Conservation (phyloP, 1,140 invertebrate genomes). For the Neotoxoptera formosana region DNA sequence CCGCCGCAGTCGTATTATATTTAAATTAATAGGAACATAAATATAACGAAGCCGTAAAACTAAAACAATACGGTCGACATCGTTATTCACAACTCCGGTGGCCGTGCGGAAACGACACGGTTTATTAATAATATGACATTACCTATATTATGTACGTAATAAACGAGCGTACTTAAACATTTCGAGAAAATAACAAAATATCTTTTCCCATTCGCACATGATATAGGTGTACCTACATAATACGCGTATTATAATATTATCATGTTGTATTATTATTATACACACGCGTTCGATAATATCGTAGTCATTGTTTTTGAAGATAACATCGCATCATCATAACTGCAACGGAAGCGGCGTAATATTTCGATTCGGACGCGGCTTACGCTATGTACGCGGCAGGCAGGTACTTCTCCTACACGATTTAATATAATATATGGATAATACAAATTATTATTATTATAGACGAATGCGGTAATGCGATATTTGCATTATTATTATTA, state of each 20-base stretch:
- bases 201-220: not conserved
- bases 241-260: not conserved
- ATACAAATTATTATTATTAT: not conserved
- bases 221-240: too few species aligned
- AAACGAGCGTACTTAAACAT: not conserved
- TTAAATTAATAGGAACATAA: not conserved
- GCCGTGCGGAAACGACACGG: not conserved
- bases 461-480: not conserved
- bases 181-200: not conserved
- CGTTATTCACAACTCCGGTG: not conserved
- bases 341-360: not conserved
- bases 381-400: not conserved
- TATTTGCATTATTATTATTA: not conserved
- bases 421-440: too few species aligned
- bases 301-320: not conserved
- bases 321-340: not conserved
- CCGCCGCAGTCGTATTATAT: too few species aligned
- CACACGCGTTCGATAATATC: not conserved
- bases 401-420: not conserved
- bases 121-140: not conserved
- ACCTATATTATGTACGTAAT: not conserved
- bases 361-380: not conserved
- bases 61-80: not conserved
- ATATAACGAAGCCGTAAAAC: not conserved
- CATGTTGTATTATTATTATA: not conserved